Base-by-base conservation (phyloP, 1,140 invertebrate genomes). In the Danaus melanippus region DNA sequence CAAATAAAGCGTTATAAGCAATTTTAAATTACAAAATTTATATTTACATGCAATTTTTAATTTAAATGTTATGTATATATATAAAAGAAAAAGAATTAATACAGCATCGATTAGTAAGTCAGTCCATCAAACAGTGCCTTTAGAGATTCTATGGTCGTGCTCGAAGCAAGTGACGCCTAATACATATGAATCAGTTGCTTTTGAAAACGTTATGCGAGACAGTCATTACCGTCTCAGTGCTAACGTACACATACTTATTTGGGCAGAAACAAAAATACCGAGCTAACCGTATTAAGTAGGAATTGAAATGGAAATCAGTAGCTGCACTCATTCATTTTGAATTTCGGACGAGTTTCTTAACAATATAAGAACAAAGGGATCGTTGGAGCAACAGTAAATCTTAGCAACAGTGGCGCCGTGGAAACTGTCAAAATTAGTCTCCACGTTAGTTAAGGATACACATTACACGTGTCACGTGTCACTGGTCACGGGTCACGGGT, bases 281-380 rank as follows among this genome's bases (percentile, higher is more conserved):
- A 49, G 58, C 60, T 77, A 72, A 78, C 79, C 76, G 78, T 82
- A 78, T 74, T 76, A 75, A 64, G 48, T 46, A 11, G 50, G 67
- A 61, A 76, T 84, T 84, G 70, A 80, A 71, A 84, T 84, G 79
- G 70, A 76, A 84, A 84, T 84, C 79, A 78, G 81, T 82, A 84
- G 81, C 81, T 52, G 66, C 55, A 61, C 66, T 69, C 74, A 76
- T 80, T 79, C 76, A 78, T 79, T 82, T 76, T 71, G 76, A 76
- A 81, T 82, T 79, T 72, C 65, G 54, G 69, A 75, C 75, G 66
- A 76, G 76, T 71, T 69, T 60, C 32, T 17, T 52, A 52, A 84
- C 78, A 81, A 82, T 74, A 65, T 66, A 56, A 40, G 42, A 46
- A 82, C 79, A 84, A 84, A 75, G 66, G 65, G 55, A 56, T 60